Evolutionary conservation across 2,113 vertebrate genomes (phyloP).

Genomic region (Silurus asotus): DNA sequence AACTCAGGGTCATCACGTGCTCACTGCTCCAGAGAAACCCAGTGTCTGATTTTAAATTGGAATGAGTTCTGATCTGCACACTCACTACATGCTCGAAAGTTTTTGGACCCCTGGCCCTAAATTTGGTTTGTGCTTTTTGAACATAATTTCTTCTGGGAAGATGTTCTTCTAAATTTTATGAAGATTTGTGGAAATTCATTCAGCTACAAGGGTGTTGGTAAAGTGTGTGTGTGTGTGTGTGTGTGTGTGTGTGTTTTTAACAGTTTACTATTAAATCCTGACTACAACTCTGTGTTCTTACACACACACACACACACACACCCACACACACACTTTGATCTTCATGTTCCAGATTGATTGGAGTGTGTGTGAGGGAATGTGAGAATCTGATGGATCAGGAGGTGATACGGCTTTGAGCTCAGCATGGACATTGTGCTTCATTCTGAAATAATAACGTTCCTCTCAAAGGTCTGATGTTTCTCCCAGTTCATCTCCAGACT

Average conservation of each 20-base stretch:
- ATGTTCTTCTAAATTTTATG: too few relatives aligned
- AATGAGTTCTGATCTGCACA: too few relatives aligned
- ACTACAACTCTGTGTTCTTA: neutral
- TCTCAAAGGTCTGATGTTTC: conserved; percentile 66
- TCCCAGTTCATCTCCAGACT: conserved; percentile 73
- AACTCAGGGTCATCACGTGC: neutral
- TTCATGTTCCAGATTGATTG: neutral
- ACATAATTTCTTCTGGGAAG: too few relatives aligned
- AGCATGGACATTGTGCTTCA: conserved; percentile 59
- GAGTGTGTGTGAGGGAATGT: neutral
- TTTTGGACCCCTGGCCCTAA: too few relatives aligned
- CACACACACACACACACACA: neutral
- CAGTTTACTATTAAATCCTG: neutral
- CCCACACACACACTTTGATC: neutral
- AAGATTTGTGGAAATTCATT: too few relatives aligned
- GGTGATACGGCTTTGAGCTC: conserved; percentile 59
- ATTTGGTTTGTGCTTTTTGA: too few relatives aligned
- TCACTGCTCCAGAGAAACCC: too few relatives aligned
- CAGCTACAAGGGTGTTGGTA: too few relatives aligned
- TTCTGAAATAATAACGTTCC: conserved; percentile 52
- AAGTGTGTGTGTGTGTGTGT: neutral
- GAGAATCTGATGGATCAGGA: neutral
- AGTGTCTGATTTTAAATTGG: too few relatives aligned
- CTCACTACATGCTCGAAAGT: too few relatives aligned
- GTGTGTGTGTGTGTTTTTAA: neutral